Evolutionary conservation across 2,888 invertebrate species (phyloP).

Genomic region (Harpagoxenus sublaevis): DNA sequence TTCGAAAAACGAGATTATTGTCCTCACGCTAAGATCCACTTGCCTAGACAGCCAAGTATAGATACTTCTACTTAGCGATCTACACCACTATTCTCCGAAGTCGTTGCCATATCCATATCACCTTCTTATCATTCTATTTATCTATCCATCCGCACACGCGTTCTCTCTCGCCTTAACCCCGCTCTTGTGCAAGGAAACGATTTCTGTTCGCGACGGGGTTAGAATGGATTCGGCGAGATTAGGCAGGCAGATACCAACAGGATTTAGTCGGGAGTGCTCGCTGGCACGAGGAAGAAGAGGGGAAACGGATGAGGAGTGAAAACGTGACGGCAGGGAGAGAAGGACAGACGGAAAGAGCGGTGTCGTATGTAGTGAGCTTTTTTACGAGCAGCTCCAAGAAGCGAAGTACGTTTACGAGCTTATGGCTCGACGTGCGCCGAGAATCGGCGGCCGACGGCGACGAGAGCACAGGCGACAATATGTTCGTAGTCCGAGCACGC

Average conservation of each 20-base stretch:
- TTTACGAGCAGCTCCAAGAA: conserved; percentile 64
- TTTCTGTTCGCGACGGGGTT: conserved; percentile 39
- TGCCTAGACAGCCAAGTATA: neutral
- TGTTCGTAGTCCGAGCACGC: conserved; percentile 78
- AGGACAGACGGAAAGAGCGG: conserved; percentile 35
- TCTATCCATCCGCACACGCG: conserved; percentile 24
- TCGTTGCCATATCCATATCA: conserved; percentile 13
- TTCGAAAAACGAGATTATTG: neutral
- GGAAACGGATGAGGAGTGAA: neutral
- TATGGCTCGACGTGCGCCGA: conserved; percentile 70
- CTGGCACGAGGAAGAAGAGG: conserved; percentile 8
- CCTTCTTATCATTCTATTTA: conserved; percentile 34
- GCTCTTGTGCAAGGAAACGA: conserved; percentile 39
- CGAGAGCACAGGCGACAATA: conserved; percentile 20
- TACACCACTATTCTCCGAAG: neutral
- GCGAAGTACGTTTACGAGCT: conserved; percentile 75
- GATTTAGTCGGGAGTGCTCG: conserved; percentile 35
- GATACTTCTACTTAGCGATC: neutral
- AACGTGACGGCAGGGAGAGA: conserved; percentile 8
- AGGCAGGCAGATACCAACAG: conserved; percentile 53
- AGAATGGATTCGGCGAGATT: conserved; percentile 57
- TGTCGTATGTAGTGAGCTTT: conserved; percentile 54
- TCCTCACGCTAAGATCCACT: neutral
- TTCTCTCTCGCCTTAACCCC: neutral
- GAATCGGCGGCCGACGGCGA: conserved; percentile 17